Evolutionary conservation across 2,888 invertebrate species (phyloP).

Genomic region (Abscondita cerata): DNA sequence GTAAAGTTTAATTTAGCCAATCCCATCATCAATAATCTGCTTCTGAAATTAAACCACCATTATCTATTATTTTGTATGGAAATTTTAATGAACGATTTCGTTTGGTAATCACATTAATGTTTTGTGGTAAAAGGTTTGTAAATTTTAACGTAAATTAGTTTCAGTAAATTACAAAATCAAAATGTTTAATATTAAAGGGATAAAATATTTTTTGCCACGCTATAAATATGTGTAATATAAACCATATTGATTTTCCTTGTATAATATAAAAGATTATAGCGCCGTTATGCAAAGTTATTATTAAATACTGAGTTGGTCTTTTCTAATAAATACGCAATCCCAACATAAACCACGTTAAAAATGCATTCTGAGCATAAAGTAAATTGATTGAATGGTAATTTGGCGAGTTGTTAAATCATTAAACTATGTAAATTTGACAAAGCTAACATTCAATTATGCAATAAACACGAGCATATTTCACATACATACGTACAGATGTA

Average conservation of each 20-base stretch:
- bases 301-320: too few species aligned
- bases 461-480: too few species aligned
- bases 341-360: too few species aligned
- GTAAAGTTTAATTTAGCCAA: slow-evolving; percentile 9
- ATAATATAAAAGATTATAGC: slow-evolving; percentile 2
- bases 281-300: too few species aligned
- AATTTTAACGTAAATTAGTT: slow-evolving; percentile 6
- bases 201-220: background rate
- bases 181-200: background rate
- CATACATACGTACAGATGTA: too few species aligned
- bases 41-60: slow-evolving; percentile 5
- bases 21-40: slow-evolving; percentile 10
- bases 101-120: slow-evolving; percentile 8
- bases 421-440: too few species aligned
- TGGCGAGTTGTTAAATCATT: too few species aligned
- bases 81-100: slow-evolving; percentile 1
- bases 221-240: background rate
- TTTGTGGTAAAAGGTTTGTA: slow-evolving; percentile 1
- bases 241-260: slow-evolving; percentile 7
- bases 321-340: too few species aligned
- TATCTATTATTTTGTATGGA: slow-evolving; percentile 1
- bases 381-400: too few species aligned
- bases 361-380: too few species aligned
- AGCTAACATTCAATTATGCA: too few species aligned
- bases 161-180: slow-evolving; percentile 4